A percentile compares a stretch with the other conserved stretches of the same genome.
Evolutionary conservation across 2,888 invertebrate species (phyloP).

Genomic region (Drosophila lacicola): DNA sequence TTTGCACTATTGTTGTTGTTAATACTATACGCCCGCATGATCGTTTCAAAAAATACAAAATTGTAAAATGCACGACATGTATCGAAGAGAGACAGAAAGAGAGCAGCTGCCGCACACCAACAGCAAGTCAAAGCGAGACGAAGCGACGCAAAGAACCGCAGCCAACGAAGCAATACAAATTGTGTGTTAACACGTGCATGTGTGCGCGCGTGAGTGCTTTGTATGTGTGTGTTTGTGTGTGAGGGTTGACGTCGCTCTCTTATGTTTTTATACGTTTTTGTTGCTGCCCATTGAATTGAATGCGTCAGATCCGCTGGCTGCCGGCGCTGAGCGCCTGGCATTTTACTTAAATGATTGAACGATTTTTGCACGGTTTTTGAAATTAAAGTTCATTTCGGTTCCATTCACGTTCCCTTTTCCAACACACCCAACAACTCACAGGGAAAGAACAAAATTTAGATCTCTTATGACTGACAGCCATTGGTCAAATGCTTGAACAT

Average conservation of each 20-base stretch:
- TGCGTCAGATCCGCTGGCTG: slow-evolving; percentile 39
- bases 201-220: neutral
- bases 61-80: slow-evolving; percentile 35
- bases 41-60: slow-evolving; percentile 60
- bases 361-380: slow-evolving; percentile 81
- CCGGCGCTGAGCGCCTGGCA: slow-evolving; percentile 62
- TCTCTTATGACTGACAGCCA: slow-evolving; percentile 36
- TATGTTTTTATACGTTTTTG: slow-evolving; percentile 39
- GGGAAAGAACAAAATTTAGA: slow-evolving; percentile 20
- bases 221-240: neutral
- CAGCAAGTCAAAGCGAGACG: slow-evolving; percentile 37
- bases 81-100: slow-evolving; percentile 43
- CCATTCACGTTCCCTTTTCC: slow-evolving; percentile 52
- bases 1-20: slow-evolving; percentile 14
- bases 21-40: slow-evolving; percentile 65
- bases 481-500: slow-evolving; percentile 3
- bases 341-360: slow-evolving; percentile 80
- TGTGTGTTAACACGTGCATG: neutral
- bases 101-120: neutral
- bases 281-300: slow-evolving; percentile 58
- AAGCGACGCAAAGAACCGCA: slow-evolving; percentile 49
- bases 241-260: slow-evolving; percentile 55
- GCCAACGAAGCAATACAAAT: slow-evolving; percentile 26
- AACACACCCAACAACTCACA: slow-evolving; percentile 18
- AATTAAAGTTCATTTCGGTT: slow-evolving; percentile 71